Base-by-base conservation (phyloP, 2,888 invertebrate genomes). In the Watsonalla cultraria region DNA sequence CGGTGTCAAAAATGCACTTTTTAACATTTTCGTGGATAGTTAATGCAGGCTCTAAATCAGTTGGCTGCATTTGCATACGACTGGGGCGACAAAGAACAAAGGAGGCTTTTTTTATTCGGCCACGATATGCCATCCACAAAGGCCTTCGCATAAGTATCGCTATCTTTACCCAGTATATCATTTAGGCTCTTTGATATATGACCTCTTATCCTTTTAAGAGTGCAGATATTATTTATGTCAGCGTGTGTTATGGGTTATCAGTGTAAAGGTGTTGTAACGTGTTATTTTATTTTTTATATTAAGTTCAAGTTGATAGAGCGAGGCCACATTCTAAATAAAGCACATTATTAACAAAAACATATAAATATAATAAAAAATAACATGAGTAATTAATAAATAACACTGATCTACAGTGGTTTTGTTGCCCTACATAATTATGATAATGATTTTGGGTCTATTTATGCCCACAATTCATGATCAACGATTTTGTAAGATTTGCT, bases 41-140 rank as follows among this genome's bases (percentile, higher is more conserved):
- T 80, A 82, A 82, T 81, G 78, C 73, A 73, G 71, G 69, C 73
- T 68, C 77, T 89, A 90, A 89, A 90, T 89, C 89, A 88, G 74
- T 55, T 69, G 72, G 76, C 70, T 68, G 65, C 76, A 89, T 90
- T 90, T 90, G 82, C 90, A 90, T 90, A 82, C 76, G 81, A 82
- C 77, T 79, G 77, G 81, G 82, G 86, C 85, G 88, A 88, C 84
- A 84, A 86, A 84, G 89, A 87, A 90, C 89, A 90, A 90, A 87
- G 86, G 83, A 64, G 61, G 57, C 50, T 66, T 65, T 61, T 64
- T 65, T 68, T 68, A 78, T 78, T 74, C 70, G 62, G 66, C 64
- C 76, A 11, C 76, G 82, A 82, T 81, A 80, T 76, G 80, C 74
- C 83, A 84, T 88, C 86, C 76, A 70, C 72, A 74, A 80, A 78